Evolutionary conservation across 2,113 vertebrate species (phyloP), one percentile per base, ranked within the genome.

Genomic region (Porphyrio hochstetteri): DNA sequence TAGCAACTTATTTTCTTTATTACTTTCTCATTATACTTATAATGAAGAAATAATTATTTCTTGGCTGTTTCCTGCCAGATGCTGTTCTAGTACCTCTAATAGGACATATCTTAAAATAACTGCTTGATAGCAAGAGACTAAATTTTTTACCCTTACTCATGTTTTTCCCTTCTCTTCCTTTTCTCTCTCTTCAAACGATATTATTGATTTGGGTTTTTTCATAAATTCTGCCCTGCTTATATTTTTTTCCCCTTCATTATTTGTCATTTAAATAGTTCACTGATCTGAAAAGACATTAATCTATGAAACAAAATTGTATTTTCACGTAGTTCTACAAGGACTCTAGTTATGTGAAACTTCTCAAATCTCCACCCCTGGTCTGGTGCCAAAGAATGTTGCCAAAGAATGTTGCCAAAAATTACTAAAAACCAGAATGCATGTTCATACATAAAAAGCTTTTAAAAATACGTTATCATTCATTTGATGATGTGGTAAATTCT

Each of bases 1-100:
- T 76, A 88, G 60, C 69, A 79, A 93, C 16, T 71, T 83, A 44
- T 69, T 92, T 93, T 68, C 90, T 72, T 90, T 93, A 94, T 94
- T 97, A 93, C 77, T 93, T 94, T 96, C 82, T 86, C 76, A 78
- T 86, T 93, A 82, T 36, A 87, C 21, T 80, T 86, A 55, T 83
- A 93, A 96, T 64, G 59, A 92, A 95, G 65, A 93, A 96, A 96
- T 95, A 94, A 95, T 95, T 94, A 88, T 83, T 96, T 93, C 88
- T 91, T 75, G 35, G 75, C 76, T 86, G 25, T 69, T 95, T 95
- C 93, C 88, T 96, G 92, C 88, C 96, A 96, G 95, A 93, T 95
- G 93, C 69, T 92, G 46, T 92, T 93, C 89, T 95, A 93, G 81
- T 84, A 95, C 86, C 80, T 96, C 80, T 84, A 93, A 92, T 59